Evolutionary conservation across 2,113 vertebrate genomes (phyloP), one percentile per base, ranked within the genome.

Genomic region (Raja brachyura): DNA sequence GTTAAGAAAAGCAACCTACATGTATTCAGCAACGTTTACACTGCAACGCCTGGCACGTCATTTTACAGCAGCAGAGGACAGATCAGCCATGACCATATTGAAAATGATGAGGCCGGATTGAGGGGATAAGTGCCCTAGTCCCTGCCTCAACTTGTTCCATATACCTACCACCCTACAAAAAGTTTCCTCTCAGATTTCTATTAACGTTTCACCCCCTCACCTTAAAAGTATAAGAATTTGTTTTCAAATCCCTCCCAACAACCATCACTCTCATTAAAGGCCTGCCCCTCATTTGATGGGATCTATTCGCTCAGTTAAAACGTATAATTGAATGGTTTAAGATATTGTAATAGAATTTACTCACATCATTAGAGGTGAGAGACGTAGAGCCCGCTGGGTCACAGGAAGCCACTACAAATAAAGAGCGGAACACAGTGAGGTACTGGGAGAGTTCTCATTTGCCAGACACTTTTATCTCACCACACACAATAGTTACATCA

Each of bases 351-450:
- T 86, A 25, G 0, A 59, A 22, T 54, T 73, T 25, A 92, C 90
- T 92, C 59, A 92, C 90, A 92, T 25, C 20, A 13, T 73, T 33
- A 39, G 90, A 22, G 90, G 90, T 25, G 90, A 28, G 66, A 73
- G 90, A 92, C 20, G 31, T 70, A 33, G 97, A 95, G 74, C 98
- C 98, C 0, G 96, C 97, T 1, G 98, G 98, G 93, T 99, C 97
- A 94, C 98, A 99, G 75, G 97, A 97, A 22, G 97, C 98, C 94
- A 96, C 98, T 99, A 13, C 73, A 92, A 93, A 93, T 0, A 83
- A 75, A 0, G 48, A 76, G 25, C 22, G 20, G 48, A 88, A 61
- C 10, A 66, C 5, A 31, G 59, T 8, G n/a, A 63, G n/a, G n/a
- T 4, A 7, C 28, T n/a, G 18, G 61, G 59, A 66, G 28, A 88